These are phyloP conservation scores for Axis porcinus DNA, from an alignment of 2,113 vertebrate species.

Conservation along the genomic window DNA sequence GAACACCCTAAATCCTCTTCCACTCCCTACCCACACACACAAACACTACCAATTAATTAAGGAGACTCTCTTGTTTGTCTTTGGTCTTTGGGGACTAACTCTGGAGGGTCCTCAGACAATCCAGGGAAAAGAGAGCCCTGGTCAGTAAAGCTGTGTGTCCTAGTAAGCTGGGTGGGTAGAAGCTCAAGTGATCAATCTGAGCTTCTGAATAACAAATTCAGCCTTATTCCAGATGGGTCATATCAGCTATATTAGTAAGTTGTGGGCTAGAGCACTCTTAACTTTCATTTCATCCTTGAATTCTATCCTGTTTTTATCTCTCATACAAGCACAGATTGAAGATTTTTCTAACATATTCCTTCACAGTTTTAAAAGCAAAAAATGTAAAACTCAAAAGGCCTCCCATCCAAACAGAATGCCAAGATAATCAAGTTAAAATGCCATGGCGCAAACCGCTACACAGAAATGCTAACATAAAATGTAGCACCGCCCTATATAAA, in stretches of 20 bases:
- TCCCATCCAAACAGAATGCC: neutral
- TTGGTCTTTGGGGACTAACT: neutral
- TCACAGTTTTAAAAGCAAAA: neutral
- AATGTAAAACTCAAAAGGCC: neutral
- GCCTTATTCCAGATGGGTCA: neutral
- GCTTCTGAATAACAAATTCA: neutral
- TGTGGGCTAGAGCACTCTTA: neutral
- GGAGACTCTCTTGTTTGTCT: neutral
- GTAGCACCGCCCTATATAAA: neutral
- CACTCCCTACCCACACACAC: neutral
- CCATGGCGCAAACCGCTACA: neutral
- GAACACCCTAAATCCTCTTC: too few relatives aligned
- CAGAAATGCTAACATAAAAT: neutral
- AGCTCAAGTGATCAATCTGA: neutral
- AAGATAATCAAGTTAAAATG: conserved; percentile 5
- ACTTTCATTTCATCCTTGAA: neutral
- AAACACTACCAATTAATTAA: neutral
- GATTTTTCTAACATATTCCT: neutral
- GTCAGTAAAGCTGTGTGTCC: neutral
- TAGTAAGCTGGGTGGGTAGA: neutral
- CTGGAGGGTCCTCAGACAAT: neutral
- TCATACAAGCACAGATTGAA: neutral
- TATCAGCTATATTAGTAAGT: neutral
- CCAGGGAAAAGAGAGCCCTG: neutral
- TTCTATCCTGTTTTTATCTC: neutral